Evolutionary conservation across 1,140 invertebrate genomes (phyloP), one percentile per base, ranked within the genome.

Genomic region (Mesaphorura yosii): DNA sequence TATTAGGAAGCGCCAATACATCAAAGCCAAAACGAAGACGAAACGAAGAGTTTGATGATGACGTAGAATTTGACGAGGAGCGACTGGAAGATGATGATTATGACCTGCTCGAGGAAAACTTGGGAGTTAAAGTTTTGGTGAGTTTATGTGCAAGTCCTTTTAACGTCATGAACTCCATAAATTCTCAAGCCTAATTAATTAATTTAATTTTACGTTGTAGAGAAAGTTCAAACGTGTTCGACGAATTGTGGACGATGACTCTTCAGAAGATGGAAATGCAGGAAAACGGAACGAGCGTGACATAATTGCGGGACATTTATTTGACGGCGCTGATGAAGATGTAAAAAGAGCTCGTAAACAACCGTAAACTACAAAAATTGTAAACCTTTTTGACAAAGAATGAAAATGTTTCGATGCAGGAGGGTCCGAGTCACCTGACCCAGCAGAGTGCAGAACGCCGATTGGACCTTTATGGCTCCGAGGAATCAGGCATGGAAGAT

Each of bases 101-200:
- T 69, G 94, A 97, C 73, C 75, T 99, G 6, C 81, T 99, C 62
- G 92, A 98, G 68, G 95, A 98, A 70, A 98, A 99, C 78, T 79
- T 96, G 58, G 95, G 94, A 55, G 83, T 92, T 14, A 93, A 95
- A 80, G 82, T 97, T n/a, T n/a, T n/a, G n/a, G n/a, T n/a, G n/a
- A n/a, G n/a, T 55, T 81, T 86, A 70, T 66, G 84, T 64, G 87
- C 88, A 75, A 72, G 75, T 69, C 46, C 19, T 37, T 10, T 17
- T 7, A 46, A 46, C 19, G 6, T 15, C 22, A 10, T 10, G 10
- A 34, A 34, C 76, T 93, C 93, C 69, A 94, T 34, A 10, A 10
- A 34, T 34, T 34, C 96, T 73, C 76, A 98, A 4, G 81, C 98
- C 62, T 91, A 98, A 68, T 94, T 97, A 70, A 98, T 98, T n/a